These are phyloP conservation scores for Hydrozoanthus gracilis DNA, from an alignment of 92 coral and sea anemone species.

Conservation along the genomic window DNA sequence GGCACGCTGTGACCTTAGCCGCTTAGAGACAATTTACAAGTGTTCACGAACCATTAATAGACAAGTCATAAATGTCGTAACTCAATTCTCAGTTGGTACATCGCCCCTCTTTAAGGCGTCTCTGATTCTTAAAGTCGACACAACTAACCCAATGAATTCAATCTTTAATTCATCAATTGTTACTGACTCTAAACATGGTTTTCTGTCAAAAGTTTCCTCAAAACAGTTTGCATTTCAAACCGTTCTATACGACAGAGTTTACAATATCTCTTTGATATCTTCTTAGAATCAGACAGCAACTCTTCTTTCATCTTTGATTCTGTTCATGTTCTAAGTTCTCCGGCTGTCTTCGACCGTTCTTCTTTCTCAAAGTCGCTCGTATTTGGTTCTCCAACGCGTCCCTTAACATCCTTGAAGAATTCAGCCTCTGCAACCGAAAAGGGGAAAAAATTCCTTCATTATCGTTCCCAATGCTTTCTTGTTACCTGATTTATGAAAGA, in stretches of 20 bases:
- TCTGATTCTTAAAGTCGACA: neutral
- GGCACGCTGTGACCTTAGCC: neutral
- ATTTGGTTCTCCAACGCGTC: too few species aligned
- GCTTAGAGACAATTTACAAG: too few species aligned
- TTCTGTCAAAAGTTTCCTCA: too few species aligned
- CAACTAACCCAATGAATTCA: neutral
- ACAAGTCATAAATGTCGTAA: neutral
- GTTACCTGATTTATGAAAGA: too few species aligned
- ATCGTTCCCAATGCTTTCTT: neutral
- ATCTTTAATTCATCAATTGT: neutral
- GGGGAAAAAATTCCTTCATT: neutral
- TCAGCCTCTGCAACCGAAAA: neutral
- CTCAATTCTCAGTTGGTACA: neutral
- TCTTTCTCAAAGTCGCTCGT: too few species aligned
- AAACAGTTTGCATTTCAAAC: too few species aligned
- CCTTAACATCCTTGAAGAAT: too few species aligned
- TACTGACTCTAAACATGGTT: too few species aligned
- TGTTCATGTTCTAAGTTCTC: neutral
- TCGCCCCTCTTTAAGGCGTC: too few species aligned
- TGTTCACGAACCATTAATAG: neutral
- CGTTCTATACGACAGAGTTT: too few species aligned
- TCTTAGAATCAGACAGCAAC: too few species aligned
- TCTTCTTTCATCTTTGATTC: too few species aligned
- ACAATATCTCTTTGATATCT: neutral
- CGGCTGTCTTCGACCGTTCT: neutral